A percentile compares a stretch with the other conserved stretches of the same genome.
phyloP scores from a whole-genome alignment of 2,888 invertebrate genomes.

The Lacanobia oleracea region DNA sequence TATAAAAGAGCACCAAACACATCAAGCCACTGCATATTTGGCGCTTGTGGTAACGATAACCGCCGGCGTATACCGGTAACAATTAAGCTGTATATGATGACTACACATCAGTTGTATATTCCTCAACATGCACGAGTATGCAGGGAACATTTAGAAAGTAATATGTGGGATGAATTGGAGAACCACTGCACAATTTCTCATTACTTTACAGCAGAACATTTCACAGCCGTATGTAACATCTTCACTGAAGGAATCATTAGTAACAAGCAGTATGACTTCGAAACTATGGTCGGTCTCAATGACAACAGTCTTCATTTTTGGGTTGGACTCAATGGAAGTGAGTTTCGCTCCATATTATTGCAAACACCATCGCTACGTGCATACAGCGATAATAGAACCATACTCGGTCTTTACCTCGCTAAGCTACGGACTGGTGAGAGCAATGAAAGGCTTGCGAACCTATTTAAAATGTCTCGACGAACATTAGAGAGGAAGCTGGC shows the following conservation, averaged over 20 bases:
- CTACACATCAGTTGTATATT: constrained; percentile 32
- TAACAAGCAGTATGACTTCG: constrained; percentile 27
- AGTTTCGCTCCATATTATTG: constrained; percentile 24
- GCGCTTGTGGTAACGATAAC: constrained; percentile 24
- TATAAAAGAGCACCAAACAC: constrained; percentile 36
- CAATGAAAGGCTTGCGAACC: constrained; percentile 28
- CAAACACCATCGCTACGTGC: constrained; percentile 26
- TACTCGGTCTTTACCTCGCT: constrained; percentile 25
- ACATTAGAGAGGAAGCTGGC: constrained; percentile 26
- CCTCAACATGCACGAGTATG: constrained; percentile 32
- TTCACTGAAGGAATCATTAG: constrained; percentile 31
- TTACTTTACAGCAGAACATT: constrained; percentile 37
- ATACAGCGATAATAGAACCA: constrained; percentile 19
- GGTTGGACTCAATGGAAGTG: constrained; percentile 24
- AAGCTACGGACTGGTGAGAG: constrained; percentile 30
- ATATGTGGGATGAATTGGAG: constrained; percentile 27
- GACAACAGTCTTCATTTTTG: constrained; percentile 27
- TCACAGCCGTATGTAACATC: constrained; percentile 35
- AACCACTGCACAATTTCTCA: constrained; percentile 28
- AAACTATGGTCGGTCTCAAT: constrained; percentile 30
- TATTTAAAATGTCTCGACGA: constrained; percentile 28
- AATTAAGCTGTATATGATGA: constrained; percentile 26
- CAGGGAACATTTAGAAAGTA: constrained; percentile 35
- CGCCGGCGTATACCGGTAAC: constrained; percentile 26
- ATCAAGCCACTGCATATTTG: constrained; percentile 33